Evolutionary conservation across 2,888 invertebrate species (phyloP).

Genomic region (Ormyrus rosae): DNA sequence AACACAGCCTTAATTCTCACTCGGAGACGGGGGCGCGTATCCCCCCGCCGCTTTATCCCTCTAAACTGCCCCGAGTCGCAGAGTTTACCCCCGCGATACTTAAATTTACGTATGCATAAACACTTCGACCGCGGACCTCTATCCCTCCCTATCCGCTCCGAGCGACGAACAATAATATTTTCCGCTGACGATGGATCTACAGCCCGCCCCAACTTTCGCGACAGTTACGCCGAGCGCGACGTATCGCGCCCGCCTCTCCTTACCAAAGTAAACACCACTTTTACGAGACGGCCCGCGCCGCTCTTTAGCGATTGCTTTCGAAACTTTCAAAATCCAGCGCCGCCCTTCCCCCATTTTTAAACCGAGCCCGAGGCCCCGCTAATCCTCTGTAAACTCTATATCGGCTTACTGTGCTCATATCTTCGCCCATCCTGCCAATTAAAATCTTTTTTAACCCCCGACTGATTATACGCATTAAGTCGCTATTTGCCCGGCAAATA

Average conservation of each 20-base stretch:
- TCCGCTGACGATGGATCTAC: constrained; percentile 46
- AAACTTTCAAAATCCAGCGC: too few species aligned
- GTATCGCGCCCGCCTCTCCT: neutral
- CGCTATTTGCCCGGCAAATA: too few species aligned
- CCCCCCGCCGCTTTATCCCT: constrained; percentile 50
- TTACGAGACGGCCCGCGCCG: constrained; percentile 18
- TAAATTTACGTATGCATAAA: constrained; percentile 53
- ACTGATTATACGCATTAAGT: too few species aligned
- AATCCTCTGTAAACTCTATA: too few species aligned
- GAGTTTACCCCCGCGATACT: constrained; percentile 38
- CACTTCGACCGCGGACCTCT: constrained; percentile 22
- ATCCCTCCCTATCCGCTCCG: neutral
- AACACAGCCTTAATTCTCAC: constrained; percentile 4
- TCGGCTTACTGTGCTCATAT: too few species aligned
- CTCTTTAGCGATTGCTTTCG: constrained; percentile 35
- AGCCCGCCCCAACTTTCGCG: constrained; percentile 19
- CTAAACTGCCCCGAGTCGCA: constrained; percentile 29
- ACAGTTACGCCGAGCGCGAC: neutral
- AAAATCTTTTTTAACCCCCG: too few species aligned
- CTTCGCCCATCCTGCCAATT: too few species aligned
- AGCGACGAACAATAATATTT: constrained; percentile 40
- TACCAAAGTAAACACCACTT: constrained; percentile 23
- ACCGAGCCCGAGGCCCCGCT: too few species aligned
- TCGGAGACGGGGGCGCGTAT: constrained; percentile 3
- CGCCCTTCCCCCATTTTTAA: too few species aligned